Evolutionary conservation across 1,140 invertebrate species (phyloP), one percentile per base, ranked within the genome.

Genomic region (Meloidogyne floridensis): DNA sequence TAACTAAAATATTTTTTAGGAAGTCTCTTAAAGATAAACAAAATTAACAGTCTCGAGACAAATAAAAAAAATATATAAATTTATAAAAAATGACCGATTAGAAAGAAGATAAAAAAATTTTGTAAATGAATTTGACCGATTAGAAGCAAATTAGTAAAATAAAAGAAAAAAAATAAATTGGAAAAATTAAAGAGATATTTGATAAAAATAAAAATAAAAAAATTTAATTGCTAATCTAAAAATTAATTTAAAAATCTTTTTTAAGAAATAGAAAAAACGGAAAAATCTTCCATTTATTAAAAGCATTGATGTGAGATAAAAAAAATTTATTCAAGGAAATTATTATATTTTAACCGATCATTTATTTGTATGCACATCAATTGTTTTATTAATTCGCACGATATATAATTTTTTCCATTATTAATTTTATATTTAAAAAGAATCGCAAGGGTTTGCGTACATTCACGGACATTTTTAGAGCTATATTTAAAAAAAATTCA

Each of bases 61-160:
- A 65, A 65, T 65, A 65, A 65, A 65, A 65, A 59, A 65, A 7
- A 65, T n/a, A n/a, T n/a, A 2, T 65, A n/a, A 65, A 65, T 65
- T 65, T 65, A 65, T 65, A 65, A 65, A 65, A 65, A 65, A 65
- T 65, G 59, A 65, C 59, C 59, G 59, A 65, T 65, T 65, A 65
- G 59, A 65, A 65, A 15, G 59, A 15, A 65, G 59, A 65, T 13
- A 65, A 65, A 65, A 65, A 65, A 32, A 32, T 32, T 65, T 65
- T 65, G n/a, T 65, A 65, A 65, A 65, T 65, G 15, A 65, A 65
- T 65, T 65, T 65, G 59, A 65, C 59, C 59, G 59, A 65, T n/a
- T 47, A 65, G n/a, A 65, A 65, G 5, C 2, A 65, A 65, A 65
- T n/a, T n/a, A 6, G 59, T 65, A 5, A 47, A 65, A 65, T 65